phyloP scores from a whole-genome alignment of 2,113 vertebrate species.

The Pimephales promelas region DNA sequence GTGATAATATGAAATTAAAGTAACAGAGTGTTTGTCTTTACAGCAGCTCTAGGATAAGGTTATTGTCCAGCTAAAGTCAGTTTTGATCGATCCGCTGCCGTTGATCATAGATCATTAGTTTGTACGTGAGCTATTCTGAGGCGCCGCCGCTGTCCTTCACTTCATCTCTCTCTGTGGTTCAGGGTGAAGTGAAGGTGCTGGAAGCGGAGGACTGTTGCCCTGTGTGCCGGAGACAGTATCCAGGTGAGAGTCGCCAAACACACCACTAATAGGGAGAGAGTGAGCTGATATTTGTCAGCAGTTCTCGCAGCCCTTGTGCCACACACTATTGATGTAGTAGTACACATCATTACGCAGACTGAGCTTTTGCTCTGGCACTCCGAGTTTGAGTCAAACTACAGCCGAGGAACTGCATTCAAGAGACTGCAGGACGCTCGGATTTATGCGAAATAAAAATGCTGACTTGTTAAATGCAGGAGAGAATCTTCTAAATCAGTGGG shows the following conservation, averaged over 20 bases:
- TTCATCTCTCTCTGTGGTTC: conserved; percentile 37
- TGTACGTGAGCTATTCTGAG: conserved; percentile 43
- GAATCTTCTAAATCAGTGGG: not conserved
- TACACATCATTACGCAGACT: conserved; percentile 39
- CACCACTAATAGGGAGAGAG: not conserved
- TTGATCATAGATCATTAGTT: no score
- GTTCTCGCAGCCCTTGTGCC: conserved; percentile 18
- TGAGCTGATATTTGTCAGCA: conserved; percentile 41
- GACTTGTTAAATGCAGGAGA: not conserved
- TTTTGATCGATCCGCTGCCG: no score
- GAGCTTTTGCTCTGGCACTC: not conserved
- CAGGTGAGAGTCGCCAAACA: conserved; percentile 67
- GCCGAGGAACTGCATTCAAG: not conserved
- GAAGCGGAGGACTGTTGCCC: conserved; percentile 85
- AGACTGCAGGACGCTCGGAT: not conserved
- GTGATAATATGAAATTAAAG: no score
- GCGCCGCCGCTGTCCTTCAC: conserved; percentile 12
- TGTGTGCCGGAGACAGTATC: conserved; percentile 74
- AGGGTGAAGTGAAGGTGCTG: conserved; percentile 81
- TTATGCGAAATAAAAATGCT: not conserved
- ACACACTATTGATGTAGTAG: conserved; percentile 20
- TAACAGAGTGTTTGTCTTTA: no score
- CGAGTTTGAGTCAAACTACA: not conserved
- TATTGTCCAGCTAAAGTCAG: no score
- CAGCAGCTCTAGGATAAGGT: no score